Evolutionary conservation across 1,140 invertebrate species (phyloP).

Genomic region (Littorina saxatilis): DNA sequence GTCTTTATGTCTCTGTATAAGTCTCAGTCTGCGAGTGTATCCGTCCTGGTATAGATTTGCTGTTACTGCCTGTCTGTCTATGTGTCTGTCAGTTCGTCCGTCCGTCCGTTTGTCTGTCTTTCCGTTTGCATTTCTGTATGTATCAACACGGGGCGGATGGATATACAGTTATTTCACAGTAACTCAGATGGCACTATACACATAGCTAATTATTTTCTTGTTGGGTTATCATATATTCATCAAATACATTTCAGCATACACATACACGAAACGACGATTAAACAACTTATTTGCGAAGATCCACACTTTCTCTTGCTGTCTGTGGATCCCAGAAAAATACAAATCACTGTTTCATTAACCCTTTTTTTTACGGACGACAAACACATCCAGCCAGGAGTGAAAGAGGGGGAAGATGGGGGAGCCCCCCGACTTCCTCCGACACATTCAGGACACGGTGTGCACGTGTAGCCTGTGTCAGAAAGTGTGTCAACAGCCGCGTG

Average conservation of each 20-base stretch:
- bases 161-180: too few species aligned
- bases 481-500: slow-evolving; percentile 29
- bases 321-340: too few species aligned
- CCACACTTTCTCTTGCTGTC: too few species aligned
- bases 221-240: neutral
- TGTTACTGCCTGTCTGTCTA: neutral
- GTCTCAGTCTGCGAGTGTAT: too few species aligned
- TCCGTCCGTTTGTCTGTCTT: neutral
- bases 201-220: neutral
- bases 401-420: slow-evolving; percentile 4
- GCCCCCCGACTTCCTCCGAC: slow-evolving; percentile 3
- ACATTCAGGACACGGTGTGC: slow-evolving; percentile 39
- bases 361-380: neutral
- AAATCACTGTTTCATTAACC: neutral
- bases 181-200: too few species aligned
- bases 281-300: neutral
- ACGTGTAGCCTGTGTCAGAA: slow-evolving; percentile 42
- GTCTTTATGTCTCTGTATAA: too few species aligned
- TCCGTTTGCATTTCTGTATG: too few species aligned
- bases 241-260: neutral
- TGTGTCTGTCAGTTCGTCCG: neutral
- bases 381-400: neutral
- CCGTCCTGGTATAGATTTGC: neutral
- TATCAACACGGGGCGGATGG: too few species aligned
- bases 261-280: too few species aligned